Evolutionary conservation across 2,113 vertebrate species (phyloP).

Genomic region (Pseudolaguvia tuberculata): DNA sequence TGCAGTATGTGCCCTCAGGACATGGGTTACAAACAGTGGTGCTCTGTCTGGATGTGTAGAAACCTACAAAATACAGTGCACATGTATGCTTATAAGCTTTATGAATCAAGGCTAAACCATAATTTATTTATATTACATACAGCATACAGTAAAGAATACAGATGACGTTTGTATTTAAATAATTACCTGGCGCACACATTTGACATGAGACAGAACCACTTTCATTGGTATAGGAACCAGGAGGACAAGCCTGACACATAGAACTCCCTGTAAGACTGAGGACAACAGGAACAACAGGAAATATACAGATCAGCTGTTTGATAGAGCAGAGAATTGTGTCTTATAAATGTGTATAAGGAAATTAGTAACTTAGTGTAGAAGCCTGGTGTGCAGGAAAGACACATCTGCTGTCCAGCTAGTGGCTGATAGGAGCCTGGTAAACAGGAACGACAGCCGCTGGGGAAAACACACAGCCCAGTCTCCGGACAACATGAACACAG

Average conservation of each 20-base stretch:
- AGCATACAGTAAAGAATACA: not conserved
- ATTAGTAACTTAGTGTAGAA: conserved; percentile 71
- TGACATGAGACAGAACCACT: conserved; percentile 66
- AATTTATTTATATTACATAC: not conserved
- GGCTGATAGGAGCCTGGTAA: conserved; percentile 73
- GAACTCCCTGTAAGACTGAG: conserved; percentile 68
- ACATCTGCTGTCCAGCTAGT: conserved; percentile 62
- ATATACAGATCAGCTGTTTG: not conserved
- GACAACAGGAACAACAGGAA: not conserved
- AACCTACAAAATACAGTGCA: conserved; percentile 59
- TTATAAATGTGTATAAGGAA: not conserved
- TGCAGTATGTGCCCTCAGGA: conserved; percentile 74
- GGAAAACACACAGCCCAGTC: conserved; percentile 65
- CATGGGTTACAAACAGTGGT: conserved; percentile 73
- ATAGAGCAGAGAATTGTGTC: not conserved
- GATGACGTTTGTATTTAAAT: not conserved
- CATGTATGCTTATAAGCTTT: not conserved
- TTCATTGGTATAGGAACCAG: conserved; percentile 69
- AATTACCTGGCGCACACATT: conserved; percentile 70
- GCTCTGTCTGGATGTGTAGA: conserved; percentile 66
- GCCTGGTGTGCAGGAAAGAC: conserved; percentile 72
- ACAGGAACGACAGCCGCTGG: conserved; percentile 69
- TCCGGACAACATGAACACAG: conserved; percentile 70
- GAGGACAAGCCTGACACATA: conserved; percentile 67
- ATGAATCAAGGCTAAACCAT: not conserved